phyloP scores from a whole-genome alignment of 2,888 invertebrate species.

The Apotomis turbidana region DNA sequence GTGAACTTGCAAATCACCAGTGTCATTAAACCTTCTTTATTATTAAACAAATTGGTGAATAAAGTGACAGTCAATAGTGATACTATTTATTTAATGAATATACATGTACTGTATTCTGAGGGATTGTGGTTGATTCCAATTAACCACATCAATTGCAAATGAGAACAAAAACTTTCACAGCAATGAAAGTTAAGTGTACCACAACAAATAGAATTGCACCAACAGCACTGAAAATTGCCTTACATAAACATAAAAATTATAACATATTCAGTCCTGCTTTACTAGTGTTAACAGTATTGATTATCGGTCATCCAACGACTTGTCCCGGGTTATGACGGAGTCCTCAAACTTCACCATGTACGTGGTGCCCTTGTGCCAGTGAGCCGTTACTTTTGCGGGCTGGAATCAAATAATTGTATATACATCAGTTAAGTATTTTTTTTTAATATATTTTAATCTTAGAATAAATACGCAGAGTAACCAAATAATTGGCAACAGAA shows the following conservation, averaged over 20 bases:
- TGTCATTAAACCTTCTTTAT: constrained; percentile 6
- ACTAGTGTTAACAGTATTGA: constrained; percentile 11
- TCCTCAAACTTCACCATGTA: constrained; percentile 99
- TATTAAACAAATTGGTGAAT: too few relatives aligned
- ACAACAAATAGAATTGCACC: neutral
- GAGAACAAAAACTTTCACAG: too few relatives aligned
- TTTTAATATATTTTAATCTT: too few relatives aligned
- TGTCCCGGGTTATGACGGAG: constrained; percentile 94
- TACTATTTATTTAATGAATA: too few relatives aligned
- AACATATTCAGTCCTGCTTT: constrained; percentile 28
- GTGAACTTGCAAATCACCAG: neutral
- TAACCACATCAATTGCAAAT: too few relatives aligned
- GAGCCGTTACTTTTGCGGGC: constrained; percentile 99
- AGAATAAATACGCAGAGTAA: too few relatives aligned
- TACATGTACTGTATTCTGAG: too few relatives aligned
- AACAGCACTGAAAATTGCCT: neutral
- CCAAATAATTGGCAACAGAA: too few relatives aligned
- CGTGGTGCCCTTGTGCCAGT: constrained; percentile 99
- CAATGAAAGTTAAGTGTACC: neutral
- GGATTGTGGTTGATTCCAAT: too few relatives aligned
- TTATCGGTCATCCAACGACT: constrained; percentile 94
- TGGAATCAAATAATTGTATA: constrained; percentile 78
- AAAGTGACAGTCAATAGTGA: too few relatives aligned
- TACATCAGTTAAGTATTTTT: neutral
- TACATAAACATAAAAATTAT: constrained; percentile 20